Evolutionary conservation across 2,888 invertebrate species (phyloP).

Genomic region (Halictus quadricinctus): DNA sequence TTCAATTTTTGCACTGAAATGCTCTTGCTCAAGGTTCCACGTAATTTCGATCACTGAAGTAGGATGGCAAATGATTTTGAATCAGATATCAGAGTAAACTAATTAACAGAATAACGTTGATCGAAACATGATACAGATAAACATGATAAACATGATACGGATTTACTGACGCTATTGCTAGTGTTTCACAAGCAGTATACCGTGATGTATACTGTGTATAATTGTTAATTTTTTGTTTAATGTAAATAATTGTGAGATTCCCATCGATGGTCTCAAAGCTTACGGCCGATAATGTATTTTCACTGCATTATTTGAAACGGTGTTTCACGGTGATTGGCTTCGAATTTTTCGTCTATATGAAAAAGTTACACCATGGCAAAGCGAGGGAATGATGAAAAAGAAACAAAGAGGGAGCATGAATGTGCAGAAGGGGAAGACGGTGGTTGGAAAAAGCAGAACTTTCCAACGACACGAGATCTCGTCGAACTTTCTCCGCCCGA

Average conservation of each 20-base stretch:
- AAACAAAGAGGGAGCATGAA: conserved; percentile 16
- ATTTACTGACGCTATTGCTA: neutral
- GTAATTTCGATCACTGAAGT: neutral
- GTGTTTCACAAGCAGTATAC: too few relatives aligned
- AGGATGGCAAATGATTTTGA: neutral
- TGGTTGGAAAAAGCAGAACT: conserved; percentile 38
- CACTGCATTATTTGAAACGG: conserved; percentile 41
- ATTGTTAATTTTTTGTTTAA: neutral
- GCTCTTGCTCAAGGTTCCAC: neutral
- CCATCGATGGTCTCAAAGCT: conserved; percentile 21
- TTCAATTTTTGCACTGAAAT: neutral
- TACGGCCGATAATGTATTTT: conserved; percentile 30
- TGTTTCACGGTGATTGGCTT: conserved; percentile 42
- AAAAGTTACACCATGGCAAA: conserved; percentile 24
- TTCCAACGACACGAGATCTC: conserved; percentile 54
- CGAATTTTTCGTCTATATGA: conserved; percentile 40
- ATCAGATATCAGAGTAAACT: neutral
- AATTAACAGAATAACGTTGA: neutral
- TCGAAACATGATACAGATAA: neutral
- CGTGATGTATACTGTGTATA: too few relatives aligned
- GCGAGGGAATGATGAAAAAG: conserved; percentile 5
- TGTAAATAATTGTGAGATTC: too few relatives aligned
- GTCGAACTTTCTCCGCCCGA: conserved; percentile 12
- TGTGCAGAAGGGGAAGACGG: conserved; percentile 15
- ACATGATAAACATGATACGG: neutral